Conservation (phyloP, 2,113 vertebrate genomes). For the Pipa parva region DNA sequence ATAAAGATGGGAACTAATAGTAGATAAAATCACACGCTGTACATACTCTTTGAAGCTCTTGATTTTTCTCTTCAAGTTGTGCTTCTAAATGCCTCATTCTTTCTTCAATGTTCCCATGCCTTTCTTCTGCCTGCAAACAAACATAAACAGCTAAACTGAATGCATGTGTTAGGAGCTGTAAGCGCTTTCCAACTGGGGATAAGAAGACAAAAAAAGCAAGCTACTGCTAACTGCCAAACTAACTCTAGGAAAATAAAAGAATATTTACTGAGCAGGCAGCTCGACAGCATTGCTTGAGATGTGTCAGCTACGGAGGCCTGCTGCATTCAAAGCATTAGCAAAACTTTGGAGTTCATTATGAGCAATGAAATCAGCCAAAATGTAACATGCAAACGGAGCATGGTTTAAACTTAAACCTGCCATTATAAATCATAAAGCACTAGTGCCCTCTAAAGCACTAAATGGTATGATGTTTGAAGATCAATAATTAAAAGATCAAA, state of each 20-base stretch:
- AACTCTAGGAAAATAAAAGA: slow-evolving; percentile 59
- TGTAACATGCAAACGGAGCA: slow-evolving; percentile 80
- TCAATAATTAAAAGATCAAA: slow-evolving; percentile 70
- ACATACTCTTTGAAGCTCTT: slow-evolving; percentile 97
- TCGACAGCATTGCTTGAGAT: slow-evolving; percentile 82
- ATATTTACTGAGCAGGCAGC: slow-evolving; percentile 74
- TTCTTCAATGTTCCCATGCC: slow-evolving; percentile 96
- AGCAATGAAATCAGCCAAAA: slow-evolving; percentile 82
- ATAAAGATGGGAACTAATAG: no score
- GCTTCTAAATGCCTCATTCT: slow-evolving; percentile 94
- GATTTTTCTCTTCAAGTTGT: slow-evolving; percentile 98
- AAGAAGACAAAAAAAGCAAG: slow-evolving; percentile 66
- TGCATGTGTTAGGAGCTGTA: slow-evolving; percentile 25
- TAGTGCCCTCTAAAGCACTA: slow-evolving; percentile 80
- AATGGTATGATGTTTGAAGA: slow-evolving; percentile 77
- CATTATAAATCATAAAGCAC: slow-evolving; percentile 71
- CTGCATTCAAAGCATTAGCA: slow-evolving; percentile 76
- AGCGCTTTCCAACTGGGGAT: slow-evolving; percentile 62
- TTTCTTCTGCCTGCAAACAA: slow-evolving; percentile 88
- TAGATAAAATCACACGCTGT: slow-evolving; percentile 37
- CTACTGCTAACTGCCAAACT: slow-evolving; percentile 77
- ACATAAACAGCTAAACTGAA: slow-evolving; percentile 51
- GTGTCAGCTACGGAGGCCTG: slow-evolving; percentile 78
- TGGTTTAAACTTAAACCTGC: slow-evolving; percentile 80
- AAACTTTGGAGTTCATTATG: slow-evolving; percentile 71